Evolutionary conservation across 2,797 vertebrate genomes (phyloP).

Genomic region (Megalops cyprinoides): DNA sequence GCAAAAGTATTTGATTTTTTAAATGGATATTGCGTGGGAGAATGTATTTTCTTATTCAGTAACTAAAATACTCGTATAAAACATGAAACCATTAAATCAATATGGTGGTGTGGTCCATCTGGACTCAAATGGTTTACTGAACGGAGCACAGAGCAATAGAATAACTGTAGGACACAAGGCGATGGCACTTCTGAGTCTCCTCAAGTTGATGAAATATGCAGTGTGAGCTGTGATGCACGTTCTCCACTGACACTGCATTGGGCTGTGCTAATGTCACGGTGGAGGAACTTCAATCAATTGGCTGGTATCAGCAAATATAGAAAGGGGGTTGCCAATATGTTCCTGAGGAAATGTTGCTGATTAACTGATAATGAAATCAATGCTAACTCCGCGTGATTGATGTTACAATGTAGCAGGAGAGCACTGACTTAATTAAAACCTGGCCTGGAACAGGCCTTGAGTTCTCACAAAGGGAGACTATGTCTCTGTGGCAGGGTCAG

Average conservation of each 20-base stretch:
- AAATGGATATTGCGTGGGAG: not conserved
- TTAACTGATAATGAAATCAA: slow-evolving; percentile 26
- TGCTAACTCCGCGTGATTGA: slow-evolving; percentile 18
- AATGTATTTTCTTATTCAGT: not conserved
- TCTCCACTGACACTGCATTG: not conserved
- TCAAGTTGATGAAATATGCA: not conserved
- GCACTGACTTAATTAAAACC: slow-evolving; percentile 20
- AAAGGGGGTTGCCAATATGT: not conserved
- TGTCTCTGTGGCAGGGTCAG: not conserved
- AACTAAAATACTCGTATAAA: not conserved
- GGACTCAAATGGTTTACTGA: not conserved
- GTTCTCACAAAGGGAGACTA: not conserved
- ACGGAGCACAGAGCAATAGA: not conserved
- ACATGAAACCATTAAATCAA: not conserved
- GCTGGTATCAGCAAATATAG: not conserved
- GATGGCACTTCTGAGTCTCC: not conserved
- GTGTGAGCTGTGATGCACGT: not conserved
- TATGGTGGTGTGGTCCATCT: not conserved
- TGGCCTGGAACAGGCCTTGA: not conserved
- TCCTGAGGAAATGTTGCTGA: slow-evolving; percentile 25
- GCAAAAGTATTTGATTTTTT: no score
- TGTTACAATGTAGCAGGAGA: not conserved
- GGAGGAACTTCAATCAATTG: slow-evolving; percentile 3
- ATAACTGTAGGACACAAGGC: not conserved
- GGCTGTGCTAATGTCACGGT: not conserved